Percentiles rank a stretch among this genome's conserved stretches.
Conservation (phyloP, 2,888 invertebrate genomes). For the Diabrotica balteata region DNA sequence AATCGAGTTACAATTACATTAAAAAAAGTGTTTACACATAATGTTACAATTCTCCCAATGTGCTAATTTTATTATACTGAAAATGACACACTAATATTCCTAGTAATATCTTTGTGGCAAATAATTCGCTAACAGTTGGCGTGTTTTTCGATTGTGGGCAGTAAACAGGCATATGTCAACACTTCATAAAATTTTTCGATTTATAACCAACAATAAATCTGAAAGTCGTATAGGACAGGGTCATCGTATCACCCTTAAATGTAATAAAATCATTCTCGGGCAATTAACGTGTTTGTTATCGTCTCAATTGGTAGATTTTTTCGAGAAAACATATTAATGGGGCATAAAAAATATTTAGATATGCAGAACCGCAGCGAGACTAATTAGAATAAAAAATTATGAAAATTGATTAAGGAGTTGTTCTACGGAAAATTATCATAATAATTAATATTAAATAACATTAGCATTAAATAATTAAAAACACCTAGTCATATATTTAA, state of each 20-base stretch:
- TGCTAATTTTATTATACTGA: no score
- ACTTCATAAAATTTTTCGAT: constrained; percentile 13
- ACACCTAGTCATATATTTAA: no score
- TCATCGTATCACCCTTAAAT: constrained; percentile 21
- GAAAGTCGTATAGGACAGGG: constrained; percentile 8
- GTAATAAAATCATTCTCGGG: constrained; percentile 18
- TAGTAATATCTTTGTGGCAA: no score
- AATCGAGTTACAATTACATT: no score
- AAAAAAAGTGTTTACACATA: no score
- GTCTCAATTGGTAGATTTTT: constrained; percentile 18
- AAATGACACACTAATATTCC: no score
- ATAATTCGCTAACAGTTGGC: no score
- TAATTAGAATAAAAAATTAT: constrained; percentile 2
- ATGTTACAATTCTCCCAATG: no score
- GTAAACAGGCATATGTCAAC: neutral
- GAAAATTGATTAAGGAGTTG: no score
- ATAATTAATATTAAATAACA: no score
- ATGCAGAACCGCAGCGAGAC: neutral
- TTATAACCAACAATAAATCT: constrained; percentile 21
- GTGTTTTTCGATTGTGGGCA: neutral
- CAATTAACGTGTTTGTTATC: constrained; percentile 23
- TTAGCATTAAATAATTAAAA: no score
- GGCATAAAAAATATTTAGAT: constrained; percentile 14
- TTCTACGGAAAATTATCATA: no score
- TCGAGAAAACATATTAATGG: constrained; percentile 21